Base-by-base conservation (phyloP, 2,113 vertebrate genomes). In the Pontoporia blainvillei region DNA sequence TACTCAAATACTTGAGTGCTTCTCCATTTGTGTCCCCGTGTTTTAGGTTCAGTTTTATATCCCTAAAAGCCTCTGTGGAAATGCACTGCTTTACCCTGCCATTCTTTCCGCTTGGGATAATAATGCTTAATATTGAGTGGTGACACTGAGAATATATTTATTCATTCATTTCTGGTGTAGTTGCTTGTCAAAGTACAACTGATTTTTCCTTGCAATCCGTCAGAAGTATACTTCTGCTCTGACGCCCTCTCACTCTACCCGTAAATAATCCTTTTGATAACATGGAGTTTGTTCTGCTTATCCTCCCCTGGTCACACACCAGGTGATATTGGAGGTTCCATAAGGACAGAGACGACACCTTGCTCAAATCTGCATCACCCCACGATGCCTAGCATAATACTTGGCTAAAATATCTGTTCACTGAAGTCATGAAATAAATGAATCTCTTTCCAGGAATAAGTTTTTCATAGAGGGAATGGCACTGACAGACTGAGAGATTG, bases 261-360 rank as follows among this genome's bases (percentile, higher is more conserved):
- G 36, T n/a, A 49, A 75, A 36, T 14, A n/a, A 88, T 10, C 20
- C n/a, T 82, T 71, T 39, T 5, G 17, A 12, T 9, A 44, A 3
- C 34, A 52, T 20, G 4, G 9, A 41, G 20, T n/a, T 25, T 27
- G 1, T 5, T 17, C 29, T n/a, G 29, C 20, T 5, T 39, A 1
- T 39, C 23, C 27, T 54, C 44, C 52, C 5, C 54, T 18, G 17
- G 11, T 36, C 25, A 2, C 8, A 31, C 6, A 1, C 12, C 34
- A 31, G 20, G 21, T 66, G 41, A 71, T 25, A 21, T 1, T 25
- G n/a, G 25, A 59, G 12, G 7, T 57, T 88, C n/a, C 12, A 8
- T 5, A 36, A 52, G 8, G 9, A 73, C 15, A 54, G 44, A 31
- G 4, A 44, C 7, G 17, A 13, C 6, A 1, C 20, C 8, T 87